Conservation (phyloP, 2,113 vertebrate genomes). For the Pipa parva region DNA sequence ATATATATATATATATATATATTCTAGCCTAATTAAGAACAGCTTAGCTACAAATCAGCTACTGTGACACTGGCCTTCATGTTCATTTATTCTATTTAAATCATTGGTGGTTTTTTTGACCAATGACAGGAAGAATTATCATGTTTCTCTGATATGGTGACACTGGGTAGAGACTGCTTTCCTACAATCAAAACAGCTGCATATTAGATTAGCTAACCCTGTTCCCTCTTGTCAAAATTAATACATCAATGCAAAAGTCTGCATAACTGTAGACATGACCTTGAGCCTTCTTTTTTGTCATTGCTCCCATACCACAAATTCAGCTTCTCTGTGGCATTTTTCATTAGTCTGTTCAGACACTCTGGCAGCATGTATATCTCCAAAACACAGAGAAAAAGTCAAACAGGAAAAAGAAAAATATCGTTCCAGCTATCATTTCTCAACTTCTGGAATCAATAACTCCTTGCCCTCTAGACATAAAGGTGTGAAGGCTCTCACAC, state of each 20-base stretch:
- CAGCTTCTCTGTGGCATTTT: slow-evolving; percentile 23
- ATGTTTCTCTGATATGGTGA: background rate
- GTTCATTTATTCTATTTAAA: background rate
- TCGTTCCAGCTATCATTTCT: slow-evolving; percentile 28
- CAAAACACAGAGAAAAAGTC: slow-evolving; percentile 3
- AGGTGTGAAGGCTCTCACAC: slow-evolving; percentile 12
- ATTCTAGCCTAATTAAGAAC: no score
- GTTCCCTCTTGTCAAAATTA: slow-evolving; percentile 9
- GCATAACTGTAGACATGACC: slow-evolving; percentile 23
- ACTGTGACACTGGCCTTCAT: no score
- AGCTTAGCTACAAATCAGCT: no score
- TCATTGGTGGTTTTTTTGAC: background rate
- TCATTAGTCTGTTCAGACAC: slow-evolving; percentile 27
- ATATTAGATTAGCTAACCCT: slow-evolving; percentile 13
- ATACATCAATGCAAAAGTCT: slow-evolving; percentile 24
- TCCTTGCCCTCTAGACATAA: slow-evolving; percentile 27
- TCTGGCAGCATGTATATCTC: slow-evolving; percentile 23
- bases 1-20: no score
- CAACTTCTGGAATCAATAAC: slow-evolving; percentile 35
- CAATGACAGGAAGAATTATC: background rate
- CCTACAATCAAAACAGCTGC: slow-evolving; percentile 11
- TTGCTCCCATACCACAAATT: background rate
- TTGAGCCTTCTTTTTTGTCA: slow-evolving; percentile 15
- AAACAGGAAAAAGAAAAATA: slow-evolving; percentile 33
- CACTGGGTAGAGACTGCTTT: background rate